Evolutionary conservation across 2,113 vertebrate genomes (phyloP).

Genomic region (Vulpes vulpes): DNA sequence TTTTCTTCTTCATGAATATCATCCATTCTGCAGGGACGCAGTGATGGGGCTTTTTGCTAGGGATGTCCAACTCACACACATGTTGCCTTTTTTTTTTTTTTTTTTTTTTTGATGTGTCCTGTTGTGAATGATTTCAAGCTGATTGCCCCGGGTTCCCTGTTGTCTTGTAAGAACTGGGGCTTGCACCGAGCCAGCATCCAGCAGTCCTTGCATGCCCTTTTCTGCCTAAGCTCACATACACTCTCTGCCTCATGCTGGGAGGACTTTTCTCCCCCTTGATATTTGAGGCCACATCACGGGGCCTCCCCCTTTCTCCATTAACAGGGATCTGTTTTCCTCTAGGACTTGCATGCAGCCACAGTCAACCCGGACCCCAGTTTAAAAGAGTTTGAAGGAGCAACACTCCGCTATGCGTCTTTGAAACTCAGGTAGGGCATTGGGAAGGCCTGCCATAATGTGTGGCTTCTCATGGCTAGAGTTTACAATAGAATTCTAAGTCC

Average conservation of each 20-base stretch:
- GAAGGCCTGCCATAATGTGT: rapidly evolving
- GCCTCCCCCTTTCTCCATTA: not conserved
- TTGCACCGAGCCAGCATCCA: conserved; percentile 77
- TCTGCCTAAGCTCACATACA: conserved; percentile 78
- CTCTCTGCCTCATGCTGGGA: conserved; percentile 83
- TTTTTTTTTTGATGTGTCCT: conserved; percentile 78
- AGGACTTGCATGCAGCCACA: conserved; percentile 96
- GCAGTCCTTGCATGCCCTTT: conserved; percentile 87
- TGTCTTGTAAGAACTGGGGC: conserved; percentile 72
- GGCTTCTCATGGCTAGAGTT: not conserved
- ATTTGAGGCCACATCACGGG: conserved; percentile 39
- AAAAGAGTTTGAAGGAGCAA: conserved; percentile 97
- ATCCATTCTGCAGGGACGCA: conserved; percentile 83
- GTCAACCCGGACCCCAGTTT: conserved; percentile 96
- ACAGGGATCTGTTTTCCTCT: conserved; percentile 77
- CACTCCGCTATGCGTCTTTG: conserved; percentile 95
- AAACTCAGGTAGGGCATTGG: conserved; percentile 93
- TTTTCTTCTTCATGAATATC: conserved; percentile 81
- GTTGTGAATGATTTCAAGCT: conserved; percentile 78
- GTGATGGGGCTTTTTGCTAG: conserved; percentile 79
- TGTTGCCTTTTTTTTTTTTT: conserved; percentile 74
- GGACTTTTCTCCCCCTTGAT: conserved; percentile 79
- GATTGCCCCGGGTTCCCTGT: conserved; percentile 65
- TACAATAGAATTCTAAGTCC: not conserved
- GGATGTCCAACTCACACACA: conserved; percentile 80